Conservation (phyloP, 2,797 vertebrate genomes). For the Intellagama lesueurii region DNA sequence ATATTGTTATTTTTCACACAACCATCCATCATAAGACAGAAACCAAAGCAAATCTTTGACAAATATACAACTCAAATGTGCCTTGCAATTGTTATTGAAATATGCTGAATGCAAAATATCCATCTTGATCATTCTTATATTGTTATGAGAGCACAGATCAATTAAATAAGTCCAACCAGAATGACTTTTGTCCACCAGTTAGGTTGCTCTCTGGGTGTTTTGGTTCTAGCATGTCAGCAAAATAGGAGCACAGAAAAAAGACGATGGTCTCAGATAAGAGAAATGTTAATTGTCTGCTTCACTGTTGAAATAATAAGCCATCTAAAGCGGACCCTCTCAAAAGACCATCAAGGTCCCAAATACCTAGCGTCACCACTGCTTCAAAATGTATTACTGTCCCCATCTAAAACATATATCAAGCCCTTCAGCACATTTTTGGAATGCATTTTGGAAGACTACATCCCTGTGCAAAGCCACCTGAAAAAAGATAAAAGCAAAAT, state of each 20-base stretch:
- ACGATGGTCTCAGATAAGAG: not conserved
- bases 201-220: too few relatives aligned
- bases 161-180: too few relatives aligned
- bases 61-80: too few relatives aligned
- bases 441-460: not conserved
- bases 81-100: too few relatives aligned
- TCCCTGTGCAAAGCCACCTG: not conserved
- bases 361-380: not conserved
- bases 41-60: too few relatives aligned
- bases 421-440: not conserved
- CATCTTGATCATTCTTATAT: too few relatives aligned
- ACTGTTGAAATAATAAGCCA: not conserved
- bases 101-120: too few relatives aligned
- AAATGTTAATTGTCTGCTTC: not conserved
- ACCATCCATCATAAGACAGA: too few relatives aligned
- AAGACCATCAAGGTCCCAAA: not conserved
- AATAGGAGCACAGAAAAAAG: not conserved
- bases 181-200: too few relatives aligned
- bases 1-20: too few relatives aligned
- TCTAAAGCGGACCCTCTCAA: not conserved
- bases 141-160: too few relatives aligned
- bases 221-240: not conserved
- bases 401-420: not conserved
- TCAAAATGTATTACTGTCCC: not conserved
- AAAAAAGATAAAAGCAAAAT: slow-evolving; percentile 44